phyloP scores from a whole-genome alignment of 1,140 invertebrate species.

The Sminthurides bifidus region DNA sequence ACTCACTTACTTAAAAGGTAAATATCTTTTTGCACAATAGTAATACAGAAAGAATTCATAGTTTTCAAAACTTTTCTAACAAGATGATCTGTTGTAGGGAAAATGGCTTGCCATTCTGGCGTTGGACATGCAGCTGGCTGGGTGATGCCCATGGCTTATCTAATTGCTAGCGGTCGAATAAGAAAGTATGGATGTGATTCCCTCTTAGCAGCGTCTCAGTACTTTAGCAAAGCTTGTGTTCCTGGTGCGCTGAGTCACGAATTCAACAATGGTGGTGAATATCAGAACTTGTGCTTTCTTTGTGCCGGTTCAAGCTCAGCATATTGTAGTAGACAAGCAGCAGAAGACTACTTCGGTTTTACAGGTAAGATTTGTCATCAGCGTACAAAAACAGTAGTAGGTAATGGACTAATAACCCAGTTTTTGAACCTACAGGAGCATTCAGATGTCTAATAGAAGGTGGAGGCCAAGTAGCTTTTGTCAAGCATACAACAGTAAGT shows the following conservation, averaged over 20 bases:
- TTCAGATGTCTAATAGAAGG: constrained; percentile 88
- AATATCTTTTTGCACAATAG: constrained; percentile 17
- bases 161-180: constrained; percentile 87
- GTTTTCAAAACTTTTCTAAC: no score
- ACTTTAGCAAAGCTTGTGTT: constrained; percentile 82
- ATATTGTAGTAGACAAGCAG: constrained; percentile 69
- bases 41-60: no score
- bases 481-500: constrained; percentile 78
- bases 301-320: constrained; percentile 75
- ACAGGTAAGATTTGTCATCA: constrained; percentile 43
- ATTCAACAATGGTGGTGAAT: constrained; percentile 66
- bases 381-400: no score
- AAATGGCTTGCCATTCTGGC: constrained; percentile 82
- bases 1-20: constrained; percentile 70
- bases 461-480: constrained; percentile 87
- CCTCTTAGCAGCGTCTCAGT: constrained; percentile 74
- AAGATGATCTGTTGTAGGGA: constrained; percentile 40
- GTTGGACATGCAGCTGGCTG: constrained; percentile 87
- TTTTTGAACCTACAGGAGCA: constrained; percentile 45
- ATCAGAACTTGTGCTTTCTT: constrained; percentile 83
- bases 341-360: constrained; percentile 78
- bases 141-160: constrained; percentile 84
- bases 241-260: constrained; percentile 75
- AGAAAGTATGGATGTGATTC: constrained; percentile 82
- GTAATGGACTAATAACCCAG: no score